phyloP scores from a whole-genome alignment of 2,113 vertebrate genomes.

The Quiscalus mexicanus region DNA sequence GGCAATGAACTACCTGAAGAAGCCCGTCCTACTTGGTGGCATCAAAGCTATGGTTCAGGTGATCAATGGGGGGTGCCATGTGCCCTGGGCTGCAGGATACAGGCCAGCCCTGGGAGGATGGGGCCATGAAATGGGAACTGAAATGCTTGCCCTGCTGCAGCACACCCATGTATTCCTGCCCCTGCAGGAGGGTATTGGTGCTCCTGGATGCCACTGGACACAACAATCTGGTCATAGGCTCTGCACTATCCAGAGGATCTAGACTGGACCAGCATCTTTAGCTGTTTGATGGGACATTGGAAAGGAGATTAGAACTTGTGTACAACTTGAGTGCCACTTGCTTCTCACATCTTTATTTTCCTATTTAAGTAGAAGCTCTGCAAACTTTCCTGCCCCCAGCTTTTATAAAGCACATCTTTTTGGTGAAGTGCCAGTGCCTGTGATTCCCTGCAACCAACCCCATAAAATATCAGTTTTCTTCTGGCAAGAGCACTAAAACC shows the following conservation, averaged over 20 bases:
- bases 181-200: not conserved
- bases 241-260: not conserved
- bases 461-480: not conserved
- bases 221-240: not conserved
- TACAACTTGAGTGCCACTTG: not conserved
- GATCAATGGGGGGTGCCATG: not conserved
- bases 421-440: not conserved
- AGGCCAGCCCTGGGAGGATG: not conserved
- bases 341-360: not conserved
- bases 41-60: not conserved
- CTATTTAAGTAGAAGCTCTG: not conserved
- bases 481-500: not conserved
- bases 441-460: rapidly evolving
- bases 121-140: not conserved
- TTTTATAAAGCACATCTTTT: not conserved
- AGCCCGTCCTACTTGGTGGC: not conserved
- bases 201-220: not conserved
- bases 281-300: not conserved
- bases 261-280: not conserved
- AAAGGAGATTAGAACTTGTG: not conserved
- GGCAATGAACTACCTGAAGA: not conserved
- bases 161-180: not conserved
- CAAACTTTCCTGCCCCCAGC: not conserved
- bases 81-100: not conserved
- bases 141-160: rapidly evolving